phyloP scores from a whole-genome alignment of 2,113 vertebrate species.

The Himantopus leucocephalus region DNA sequence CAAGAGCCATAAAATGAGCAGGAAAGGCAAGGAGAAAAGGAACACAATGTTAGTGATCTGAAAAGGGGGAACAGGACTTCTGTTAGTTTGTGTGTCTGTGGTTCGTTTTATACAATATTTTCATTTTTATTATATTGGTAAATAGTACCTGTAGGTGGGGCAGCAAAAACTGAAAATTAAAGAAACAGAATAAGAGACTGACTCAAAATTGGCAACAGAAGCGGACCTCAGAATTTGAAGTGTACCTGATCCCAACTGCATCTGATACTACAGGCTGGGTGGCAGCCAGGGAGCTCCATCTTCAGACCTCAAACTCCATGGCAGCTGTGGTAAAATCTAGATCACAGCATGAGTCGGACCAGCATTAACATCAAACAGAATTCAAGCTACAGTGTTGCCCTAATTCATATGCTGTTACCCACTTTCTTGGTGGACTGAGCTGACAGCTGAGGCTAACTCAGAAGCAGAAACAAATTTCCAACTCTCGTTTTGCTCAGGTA shows the following conservation, averaged over 20 bases:
- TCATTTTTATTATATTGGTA: background rate
- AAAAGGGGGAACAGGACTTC: background rate
- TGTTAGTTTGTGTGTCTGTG: background rate
- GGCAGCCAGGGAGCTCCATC: background rate
- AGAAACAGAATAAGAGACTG: background rate
- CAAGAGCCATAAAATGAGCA: slow-evolving; percentile 14
- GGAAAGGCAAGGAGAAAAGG: background rate
- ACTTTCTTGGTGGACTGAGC: background rate
- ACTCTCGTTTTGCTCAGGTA: background rate
- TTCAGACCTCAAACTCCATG: background rate
- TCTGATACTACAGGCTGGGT: background rate
- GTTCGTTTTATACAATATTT: background rate
- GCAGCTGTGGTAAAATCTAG: background rate
- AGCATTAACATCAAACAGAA: background rate
- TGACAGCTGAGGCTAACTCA: background rate
- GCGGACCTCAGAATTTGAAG: background rate
- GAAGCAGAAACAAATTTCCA: background rate
- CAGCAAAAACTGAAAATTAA: background rate
- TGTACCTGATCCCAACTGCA: background rate
- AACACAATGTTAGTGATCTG: background rate
- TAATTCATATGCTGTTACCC: background rate
- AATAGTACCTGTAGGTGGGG: background rate
- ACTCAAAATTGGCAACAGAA: background rate
- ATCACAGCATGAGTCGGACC: background rate
- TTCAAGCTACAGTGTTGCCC: background rate